Conservation (phyloP, 2,888 invertebrate genomes). For the Pelosia muscerda region DNA sequence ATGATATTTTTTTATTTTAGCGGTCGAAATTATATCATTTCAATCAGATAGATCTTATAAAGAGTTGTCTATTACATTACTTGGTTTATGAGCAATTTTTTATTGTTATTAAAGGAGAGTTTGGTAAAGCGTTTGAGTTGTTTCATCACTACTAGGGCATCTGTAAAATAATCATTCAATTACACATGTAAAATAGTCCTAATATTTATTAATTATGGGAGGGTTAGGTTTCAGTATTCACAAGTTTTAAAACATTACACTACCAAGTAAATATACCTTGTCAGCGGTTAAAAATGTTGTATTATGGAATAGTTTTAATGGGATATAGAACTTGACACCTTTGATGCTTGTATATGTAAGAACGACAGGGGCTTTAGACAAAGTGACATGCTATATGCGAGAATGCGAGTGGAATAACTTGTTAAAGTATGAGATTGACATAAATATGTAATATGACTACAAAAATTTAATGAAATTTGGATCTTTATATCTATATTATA, state of each 20-base stretch:
- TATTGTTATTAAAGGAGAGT: too few species aligned
- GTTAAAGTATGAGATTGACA: too few species aligned
- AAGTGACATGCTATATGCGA: too few species aligned
- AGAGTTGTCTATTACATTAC: background rate
- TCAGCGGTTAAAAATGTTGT: background rate
- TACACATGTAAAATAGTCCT: background rate
- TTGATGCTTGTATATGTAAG: background rate
- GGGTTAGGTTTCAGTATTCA: slow-evolving; percentile 1
- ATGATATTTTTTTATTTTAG: too few species aligned
- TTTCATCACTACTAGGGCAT: background rate
- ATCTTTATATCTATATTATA: too few species aligned
- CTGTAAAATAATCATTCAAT: background rate
- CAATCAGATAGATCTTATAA: background rate
- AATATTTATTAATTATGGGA: background rate
- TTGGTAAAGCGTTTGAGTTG: background rate
- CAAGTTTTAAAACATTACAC: slow-evolving; percentile 2
- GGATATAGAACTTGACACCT: background rate
- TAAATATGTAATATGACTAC: too few species aligned
- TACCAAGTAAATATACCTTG: background rate
- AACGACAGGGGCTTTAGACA: too few species aligned
- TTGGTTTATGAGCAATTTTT: too few species aligned
- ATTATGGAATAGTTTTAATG: background rate
- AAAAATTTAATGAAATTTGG: too few species aligned
- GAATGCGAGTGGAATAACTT: too few species aligned
- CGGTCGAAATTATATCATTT: background rate